These are phyloP conservation scores for Eilema griseolum DNA, from an alignment of 2,888 invertebrate species.

Conservation along the genomic window DNA sequence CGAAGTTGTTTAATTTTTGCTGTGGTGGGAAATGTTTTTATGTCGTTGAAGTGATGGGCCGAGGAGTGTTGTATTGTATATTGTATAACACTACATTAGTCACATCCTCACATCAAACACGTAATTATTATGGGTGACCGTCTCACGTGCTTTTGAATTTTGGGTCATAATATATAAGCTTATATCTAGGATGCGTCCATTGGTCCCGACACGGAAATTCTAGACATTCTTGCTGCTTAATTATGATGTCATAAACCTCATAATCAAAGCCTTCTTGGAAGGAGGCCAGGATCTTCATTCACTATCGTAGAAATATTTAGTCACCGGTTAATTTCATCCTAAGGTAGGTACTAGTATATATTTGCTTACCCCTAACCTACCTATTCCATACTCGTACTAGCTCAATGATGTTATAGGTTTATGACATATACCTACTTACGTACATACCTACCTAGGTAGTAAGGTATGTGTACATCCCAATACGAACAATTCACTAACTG, in stretches of 20 bases:
- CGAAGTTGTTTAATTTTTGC: conserved; percentile 3
- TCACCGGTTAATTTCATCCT: background rate
- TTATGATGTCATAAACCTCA: conserved; percentile 23
- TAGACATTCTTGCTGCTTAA: conserved; percentile 21
- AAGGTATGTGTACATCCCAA: background rate
- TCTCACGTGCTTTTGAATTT: no score
- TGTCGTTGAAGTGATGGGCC: background rate
- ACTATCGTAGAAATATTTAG: background rate
- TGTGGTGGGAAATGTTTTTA: background rate
- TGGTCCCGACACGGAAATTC: conserved; percentile 15
- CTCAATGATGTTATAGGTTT: no score
- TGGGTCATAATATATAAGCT: no score
- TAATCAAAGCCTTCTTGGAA: conserved; percentile 37
- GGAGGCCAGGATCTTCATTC: conserved; percentile 30
- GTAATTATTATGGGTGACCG: no score
- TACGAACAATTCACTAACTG: background rate
- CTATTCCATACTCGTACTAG: no score
- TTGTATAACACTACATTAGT: no score
- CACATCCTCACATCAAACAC: no score
- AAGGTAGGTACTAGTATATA: no score
- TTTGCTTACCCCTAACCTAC: no score
- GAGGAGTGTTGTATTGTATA: no score
- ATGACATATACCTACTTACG: no score
- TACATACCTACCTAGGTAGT: background rate
- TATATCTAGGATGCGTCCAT: no score